These are phyloP conservation scores for Lasioglossum baleicum DNA, from an alignment of 1,140 invertebrate genomes.

Conservation along the genomic window DNA sequence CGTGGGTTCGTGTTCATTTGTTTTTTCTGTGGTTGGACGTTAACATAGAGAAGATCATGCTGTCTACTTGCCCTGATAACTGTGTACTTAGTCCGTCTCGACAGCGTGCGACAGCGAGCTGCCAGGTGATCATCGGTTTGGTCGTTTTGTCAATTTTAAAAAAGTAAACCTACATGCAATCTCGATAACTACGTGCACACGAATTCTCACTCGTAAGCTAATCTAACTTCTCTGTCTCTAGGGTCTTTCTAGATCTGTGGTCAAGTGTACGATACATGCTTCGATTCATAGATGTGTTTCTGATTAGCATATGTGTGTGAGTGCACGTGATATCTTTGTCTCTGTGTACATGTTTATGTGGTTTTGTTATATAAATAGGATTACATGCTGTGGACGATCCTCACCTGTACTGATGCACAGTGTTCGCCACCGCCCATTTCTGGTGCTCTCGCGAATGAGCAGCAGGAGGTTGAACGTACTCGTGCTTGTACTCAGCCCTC, in stretches of 20 bases:
- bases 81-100: conserved; percentile 16
- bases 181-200: conserved; percentile 31
- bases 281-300: too few relatives aligned
- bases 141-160: conserved; percentile 24
- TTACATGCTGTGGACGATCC: background rate
- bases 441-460: conserved; percentile 82
- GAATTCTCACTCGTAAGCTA: conserved; percentile 4
- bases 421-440: conserved; percentile 81
- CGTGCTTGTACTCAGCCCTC: conserved; percentile 80
- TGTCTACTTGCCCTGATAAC: conserved; percentile 45
- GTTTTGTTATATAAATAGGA: too few relatives aligned
- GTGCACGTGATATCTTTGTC: too few relatives aligned
- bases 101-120: conserved; percentile 21
- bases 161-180: conserved; percentile 21
- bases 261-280: background rate
- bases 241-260: background rate
- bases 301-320: too few relatives aligned
- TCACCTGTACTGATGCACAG: conserved; percentile 83
- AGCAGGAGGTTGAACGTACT: conserved; percentile 84
- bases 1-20: background rate
- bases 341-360: too few relatives aligned
- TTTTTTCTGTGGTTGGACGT: background rate
- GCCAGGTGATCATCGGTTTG: conserved; percentile 21
- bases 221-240: background rate
- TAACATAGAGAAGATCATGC: conserved; percentile 38